phyloP scores from a whole-genome alignment of 2,797 vertebrate genomes.

The Sarcophilus harrisii region DNA sequence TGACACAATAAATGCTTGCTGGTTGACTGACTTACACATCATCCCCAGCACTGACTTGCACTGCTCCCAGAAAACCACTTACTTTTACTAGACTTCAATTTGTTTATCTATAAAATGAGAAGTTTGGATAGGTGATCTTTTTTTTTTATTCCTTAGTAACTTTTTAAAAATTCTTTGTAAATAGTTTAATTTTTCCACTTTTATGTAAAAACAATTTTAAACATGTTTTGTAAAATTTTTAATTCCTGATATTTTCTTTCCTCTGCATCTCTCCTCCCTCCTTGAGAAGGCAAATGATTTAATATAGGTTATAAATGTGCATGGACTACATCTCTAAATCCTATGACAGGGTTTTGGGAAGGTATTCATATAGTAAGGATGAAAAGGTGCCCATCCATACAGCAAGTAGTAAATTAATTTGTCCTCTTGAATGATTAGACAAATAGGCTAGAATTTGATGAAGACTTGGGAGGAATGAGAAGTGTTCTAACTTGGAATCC shows the following conservation, averaged over 20 bases:
- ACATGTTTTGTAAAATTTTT: neutral
- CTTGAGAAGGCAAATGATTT: neutral
- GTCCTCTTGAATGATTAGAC: neutral
- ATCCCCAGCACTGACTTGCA: too few relatives aligned
- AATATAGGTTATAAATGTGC: neutral
- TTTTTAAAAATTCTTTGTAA: neutral
- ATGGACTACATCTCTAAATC: neutral
- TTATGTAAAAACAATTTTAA: neutral
- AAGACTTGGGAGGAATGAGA: slow-evolving; percentile 20
- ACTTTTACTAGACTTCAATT: neutral
- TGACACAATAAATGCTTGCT: neutral
- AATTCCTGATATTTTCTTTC: neutral
- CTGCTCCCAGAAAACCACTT: neutral
- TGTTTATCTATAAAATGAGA: neutral
- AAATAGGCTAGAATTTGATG: neutral
- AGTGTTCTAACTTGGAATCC: neutral
- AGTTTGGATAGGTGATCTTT: neutral
- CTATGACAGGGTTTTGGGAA: neutral
- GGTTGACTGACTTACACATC: neutral
- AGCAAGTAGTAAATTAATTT: neutral
- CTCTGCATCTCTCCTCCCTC: accelerated
- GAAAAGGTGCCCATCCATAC: neutral
- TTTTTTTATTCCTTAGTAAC: neutral
- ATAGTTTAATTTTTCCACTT: neutral
- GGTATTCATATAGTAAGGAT: neutral